Evolutionary conservation across 2,888 invertebrate genomes (phyloP).

Genomic region (Cerastis leucographa): DNA sequence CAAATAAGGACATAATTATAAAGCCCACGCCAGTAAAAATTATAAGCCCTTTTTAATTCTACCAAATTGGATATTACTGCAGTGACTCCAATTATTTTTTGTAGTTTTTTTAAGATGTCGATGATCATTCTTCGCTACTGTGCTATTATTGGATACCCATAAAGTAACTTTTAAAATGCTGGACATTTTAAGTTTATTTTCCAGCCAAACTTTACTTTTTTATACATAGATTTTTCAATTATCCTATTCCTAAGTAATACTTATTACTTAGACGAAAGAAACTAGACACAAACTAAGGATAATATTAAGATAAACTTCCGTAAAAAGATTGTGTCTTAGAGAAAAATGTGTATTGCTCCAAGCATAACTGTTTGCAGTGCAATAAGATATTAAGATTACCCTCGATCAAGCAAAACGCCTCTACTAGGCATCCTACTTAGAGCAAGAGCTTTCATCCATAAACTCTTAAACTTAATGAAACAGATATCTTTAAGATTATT

Average conservation of each 20-base stretch:
- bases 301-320: no score
- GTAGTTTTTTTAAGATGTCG: constrained; percentile 10
- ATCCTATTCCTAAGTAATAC: not conserved
- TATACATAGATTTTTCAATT: not conserved
- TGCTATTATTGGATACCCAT: not conserved
- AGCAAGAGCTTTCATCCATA: not conserved
- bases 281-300: not conserved
- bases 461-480: not conserved
- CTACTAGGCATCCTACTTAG: not conserved
- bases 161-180: not conserved
- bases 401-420: not conserved
- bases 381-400: not conserved
- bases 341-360: not conserved
- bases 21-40: constrained; percentile 33
- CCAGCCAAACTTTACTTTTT: not conserved
- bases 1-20: constrained; percentile 57
- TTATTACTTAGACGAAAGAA: not conserved
- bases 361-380: not conserved
- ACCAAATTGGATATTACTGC: constrained; percentile 40
- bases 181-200: not conserved
- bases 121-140: constrained; percentile 5
- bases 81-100: not conserved
- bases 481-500: not conserved
- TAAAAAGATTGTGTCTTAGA: not conserved
- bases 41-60: constrained; percentile 44